Evolutionary conservation across 2,797 vertebrate genomes (phyloP).

Genomic region (Champsocephalus gunnari): DNA sequence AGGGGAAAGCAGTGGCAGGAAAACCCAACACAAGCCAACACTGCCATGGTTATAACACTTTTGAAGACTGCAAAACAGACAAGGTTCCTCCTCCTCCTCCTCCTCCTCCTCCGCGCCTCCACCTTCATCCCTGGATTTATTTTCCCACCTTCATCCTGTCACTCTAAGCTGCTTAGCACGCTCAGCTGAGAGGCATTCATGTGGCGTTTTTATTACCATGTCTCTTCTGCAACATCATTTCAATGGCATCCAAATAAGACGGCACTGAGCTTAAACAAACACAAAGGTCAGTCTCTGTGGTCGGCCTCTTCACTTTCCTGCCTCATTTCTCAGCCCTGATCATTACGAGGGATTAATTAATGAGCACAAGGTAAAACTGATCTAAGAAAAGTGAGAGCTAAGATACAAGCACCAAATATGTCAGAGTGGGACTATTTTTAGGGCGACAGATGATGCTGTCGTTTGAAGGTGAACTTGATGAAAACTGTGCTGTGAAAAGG

Average conservation of each 20-base stretch:
- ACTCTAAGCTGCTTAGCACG: constrained; percentile 32
- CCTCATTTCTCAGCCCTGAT: constrained; percentile 56
- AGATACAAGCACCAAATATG: constrained; percentile 77
- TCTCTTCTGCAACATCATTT: constrained; percentile 41
- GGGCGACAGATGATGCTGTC: constrained; percentile 69
- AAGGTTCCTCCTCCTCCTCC: not conserved
- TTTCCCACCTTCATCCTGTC: constrained; percentile 32
- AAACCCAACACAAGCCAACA: constrained; percentile 38
- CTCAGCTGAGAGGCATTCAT: constrained; percentile 36
- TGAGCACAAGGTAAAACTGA: constrained; percentile 74
- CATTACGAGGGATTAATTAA: constrained; percentile 78
- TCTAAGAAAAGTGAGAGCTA: constrained; percentile 69
- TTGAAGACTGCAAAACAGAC: constrained; percentile 54
- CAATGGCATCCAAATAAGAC: constrained; percentile 28
- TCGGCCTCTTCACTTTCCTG: constrained; percentile 26
- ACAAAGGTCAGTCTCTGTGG: constrained; percentile 53
- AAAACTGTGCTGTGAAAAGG: constrained; percentile 66
- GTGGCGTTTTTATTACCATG: constrained; percentile 57
- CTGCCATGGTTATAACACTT: constrained; percentile 15
- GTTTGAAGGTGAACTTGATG: constrained; percentile 81
- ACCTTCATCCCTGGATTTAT: constrained; percentile 13
- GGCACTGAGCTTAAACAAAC: constrained; percentile 47
- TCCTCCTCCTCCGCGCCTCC: not conserved
- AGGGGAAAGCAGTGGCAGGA: constrained; percentile 40
- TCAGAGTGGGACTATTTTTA: constrained; percentile 79